phyloP scores from a whole-genome alignment of 2,888 invertebrate genomes.

The Galerucella pusilla region DNA sequence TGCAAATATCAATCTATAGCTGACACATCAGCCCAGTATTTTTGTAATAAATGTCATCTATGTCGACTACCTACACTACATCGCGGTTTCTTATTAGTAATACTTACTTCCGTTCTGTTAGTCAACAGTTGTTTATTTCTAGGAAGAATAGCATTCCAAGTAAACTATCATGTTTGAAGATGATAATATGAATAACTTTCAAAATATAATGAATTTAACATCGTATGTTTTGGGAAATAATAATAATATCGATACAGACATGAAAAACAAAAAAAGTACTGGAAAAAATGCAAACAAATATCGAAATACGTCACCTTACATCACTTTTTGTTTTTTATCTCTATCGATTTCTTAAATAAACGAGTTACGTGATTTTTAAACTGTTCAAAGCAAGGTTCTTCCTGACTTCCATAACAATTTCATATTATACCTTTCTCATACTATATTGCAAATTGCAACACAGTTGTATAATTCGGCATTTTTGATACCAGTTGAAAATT shows the following conservation, averaged over 20 bases:
- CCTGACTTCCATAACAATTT: slow-evolving; percentile 4
- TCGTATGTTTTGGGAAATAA: too few relatives aligned
- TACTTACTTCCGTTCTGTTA: not conserved
- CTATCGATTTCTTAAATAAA: not conserved
- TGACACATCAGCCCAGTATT: not conserved
- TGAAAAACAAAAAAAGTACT: not conserved
- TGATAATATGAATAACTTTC: not conserved
- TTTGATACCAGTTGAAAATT: not conserved
- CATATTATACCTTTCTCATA: not conserved
- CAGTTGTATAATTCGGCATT: not conserved
- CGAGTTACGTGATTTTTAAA: not conserved
- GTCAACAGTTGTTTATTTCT: slow-evolving; percentile 2
- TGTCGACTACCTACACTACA: not conserved
- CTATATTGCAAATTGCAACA: not conserved
- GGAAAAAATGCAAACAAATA: not conserved
- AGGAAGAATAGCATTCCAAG: not conserved
- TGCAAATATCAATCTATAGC: not conserved
- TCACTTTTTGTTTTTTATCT: not conserved
- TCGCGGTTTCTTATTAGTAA: not conserved
- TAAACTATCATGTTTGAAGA: not conserved
- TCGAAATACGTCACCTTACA: not conserved
- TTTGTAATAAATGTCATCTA: not conserved
- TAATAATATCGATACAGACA: too few relatives aligned
- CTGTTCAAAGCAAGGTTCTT: slow-evolving; percentile 1
- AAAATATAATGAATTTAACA: too few relatives aligned